phyloP scores from a whole-genome alignment of 64 coral and sea anemone species.

The Anthopleura sola region DNA sequence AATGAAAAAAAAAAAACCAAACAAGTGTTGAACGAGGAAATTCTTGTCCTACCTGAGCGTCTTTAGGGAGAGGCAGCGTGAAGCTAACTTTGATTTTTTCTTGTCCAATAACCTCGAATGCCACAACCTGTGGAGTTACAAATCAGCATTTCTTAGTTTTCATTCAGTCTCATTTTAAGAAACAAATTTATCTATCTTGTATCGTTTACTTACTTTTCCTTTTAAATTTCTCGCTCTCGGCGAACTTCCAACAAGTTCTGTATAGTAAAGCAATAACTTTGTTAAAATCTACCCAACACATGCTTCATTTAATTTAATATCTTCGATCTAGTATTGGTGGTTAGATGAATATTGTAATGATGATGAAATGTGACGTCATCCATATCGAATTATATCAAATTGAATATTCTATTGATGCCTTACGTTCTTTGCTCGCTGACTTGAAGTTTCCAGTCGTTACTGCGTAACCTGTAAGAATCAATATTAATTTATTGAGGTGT shows the following conservation, averaged over 20 bases:
- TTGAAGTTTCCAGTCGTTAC: constrained; percentile 16
- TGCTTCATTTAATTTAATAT: too few relatives aligned
- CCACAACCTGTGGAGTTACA: constrained; percentile 1
- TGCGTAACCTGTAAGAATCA: constrained; percentile 10
- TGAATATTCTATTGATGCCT: background rate
- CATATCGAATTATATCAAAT: too few relatives aligned
- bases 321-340: too few relatives aligned
- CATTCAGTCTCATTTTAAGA: too few relatives aligned
- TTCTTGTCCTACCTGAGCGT: background rate
- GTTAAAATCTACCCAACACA: background rate
- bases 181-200: too few relatives aligned
- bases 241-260: constrained; percentile 49
- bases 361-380: too few relatives aligned
- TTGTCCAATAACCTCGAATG: constrained; percentile 19
- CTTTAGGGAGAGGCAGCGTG: background rate
- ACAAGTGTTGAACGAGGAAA: background rate
- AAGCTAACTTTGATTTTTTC: constrained; percentile 33
- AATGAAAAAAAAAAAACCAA: background rate
- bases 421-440: constrained; percentile 6
- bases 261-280: background rate
- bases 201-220: constrained; percentile 43
- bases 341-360: too few relatives aligned
- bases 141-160: background rate
- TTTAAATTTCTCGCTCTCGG: constrained; percentile 5
- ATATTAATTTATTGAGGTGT: background rate